phyloP scores from a whole-genome alignment of 2,797 vertebrate species.

The Phoeniculus purpureus region DNA sequence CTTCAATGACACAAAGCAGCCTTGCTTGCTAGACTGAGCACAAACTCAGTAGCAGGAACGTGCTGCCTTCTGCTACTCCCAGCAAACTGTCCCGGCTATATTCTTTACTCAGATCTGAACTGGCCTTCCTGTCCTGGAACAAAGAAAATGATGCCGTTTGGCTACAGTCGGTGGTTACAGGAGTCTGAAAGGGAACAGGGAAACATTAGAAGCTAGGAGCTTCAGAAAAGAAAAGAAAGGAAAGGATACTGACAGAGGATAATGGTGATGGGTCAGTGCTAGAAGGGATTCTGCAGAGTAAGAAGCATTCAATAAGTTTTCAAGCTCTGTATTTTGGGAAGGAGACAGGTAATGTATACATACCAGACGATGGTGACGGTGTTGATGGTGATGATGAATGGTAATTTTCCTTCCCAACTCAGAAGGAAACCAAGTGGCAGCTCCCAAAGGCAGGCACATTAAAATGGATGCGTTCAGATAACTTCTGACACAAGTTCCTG shows the following conservation, averaged over 20 bases:
- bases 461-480: not conserved
- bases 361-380: conserved; percentile 19
- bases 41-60: not conserved
- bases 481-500: conserved; percentile 19
- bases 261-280: not conserved
- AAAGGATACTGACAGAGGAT: not conserved
- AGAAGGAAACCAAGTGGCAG: conserved; percentile 41
- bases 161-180: not conserved
- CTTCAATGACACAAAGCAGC: not conserved
- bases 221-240: not conserved
- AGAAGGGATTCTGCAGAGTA: not conserved
- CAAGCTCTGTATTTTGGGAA: not conserved
- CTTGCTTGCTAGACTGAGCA: not conserved
- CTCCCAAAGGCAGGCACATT: conserved; percentile 36
- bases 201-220: not conserved
- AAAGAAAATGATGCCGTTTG: not conserved
- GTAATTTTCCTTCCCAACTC: conserved; percentile 36
- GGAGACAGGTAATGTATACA: conserved; percentile 8
- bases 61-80: not conserved
- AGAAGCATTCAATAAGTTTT: not conserved
- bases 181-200: not conserved
- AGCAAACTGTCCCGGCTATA: not conserved
- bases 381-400: conserved; percentile 47
- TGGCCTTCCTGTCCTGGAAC: not conserved
- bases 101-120: not conserved